These are phyloP conservation scores for Thaumatotibia leucotreta DNA, from an alignment of 1,140 invertebrate species.

Conservation along the genomic window DNA sequence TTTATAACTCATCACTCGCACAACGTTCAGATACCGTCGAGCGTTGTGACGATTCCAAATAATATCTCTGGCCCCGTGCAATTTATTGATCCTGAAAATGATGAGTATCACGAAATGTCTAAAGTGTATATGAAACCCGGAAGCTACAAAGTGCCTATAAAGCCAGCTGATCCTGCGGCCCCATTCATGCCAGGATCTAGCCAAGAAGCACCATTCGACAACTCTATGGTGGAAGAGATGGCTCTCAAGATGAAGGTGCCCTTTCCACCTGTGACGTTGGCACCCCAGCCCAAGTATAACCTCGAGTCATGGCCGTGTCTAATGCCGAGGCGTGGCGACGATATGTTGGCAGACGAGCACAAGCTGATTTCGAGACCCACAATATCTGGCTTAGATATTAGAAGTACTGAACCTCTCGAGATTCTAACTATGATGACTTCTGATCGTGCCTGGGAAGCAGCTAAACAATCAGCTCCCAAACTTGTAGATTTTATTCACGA, in stretches of 20 bases:
- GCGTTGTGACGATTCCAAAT: constrained; percentile 61
- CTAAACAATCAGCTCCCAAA: constrained; percentile 71
- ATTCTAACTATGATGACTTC: constrained; percentile 57
- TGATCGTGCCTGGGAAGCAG: constrained; percentile 72
- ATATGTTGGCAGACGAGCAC: constrained; percentile 49
- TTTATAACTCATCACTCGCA: constrained; percentile 70
- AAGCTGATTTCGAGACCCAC: constrained; percentile 35
- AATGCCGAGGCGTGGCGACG: constrained; percentile 50
- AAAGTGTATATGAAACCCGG: constrained; percentile 75
- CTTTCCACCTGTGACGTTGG: constrained; percentile 54
- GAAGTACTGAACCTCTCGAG: constrained; percentile 47
- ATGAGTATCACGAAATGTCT: constrained; percentile 72
- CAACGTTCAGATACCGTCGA: constrained; percentile 57
- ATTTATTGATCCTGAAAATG: constrained; percentile 68
- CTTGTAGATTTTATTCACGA: constrained; percentile 69
- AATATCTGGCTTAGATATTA: constrained; percentile 45
- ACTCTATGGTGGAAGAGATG: constrained; percentile 37
- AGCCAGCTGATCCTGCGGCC: constrained; percentile 53
- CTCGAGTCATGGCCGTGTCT: constrained; percentile 66
- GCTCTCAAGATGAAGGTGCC: constrained; percentile 47
- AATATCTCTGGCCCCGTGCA: constrained; percentile 73
- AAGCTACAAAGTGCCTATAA: constrained; percentile 73
- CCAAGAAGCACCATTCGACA: constrained; percentile 49
- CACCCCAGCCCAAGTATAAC: constrained; percentile 66
- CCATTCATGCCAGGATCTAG: constrained; percentile 41